Conservation (phyloP, 2,797 vertebrate genomes). For the Notolepis coatsorum region DNA sequence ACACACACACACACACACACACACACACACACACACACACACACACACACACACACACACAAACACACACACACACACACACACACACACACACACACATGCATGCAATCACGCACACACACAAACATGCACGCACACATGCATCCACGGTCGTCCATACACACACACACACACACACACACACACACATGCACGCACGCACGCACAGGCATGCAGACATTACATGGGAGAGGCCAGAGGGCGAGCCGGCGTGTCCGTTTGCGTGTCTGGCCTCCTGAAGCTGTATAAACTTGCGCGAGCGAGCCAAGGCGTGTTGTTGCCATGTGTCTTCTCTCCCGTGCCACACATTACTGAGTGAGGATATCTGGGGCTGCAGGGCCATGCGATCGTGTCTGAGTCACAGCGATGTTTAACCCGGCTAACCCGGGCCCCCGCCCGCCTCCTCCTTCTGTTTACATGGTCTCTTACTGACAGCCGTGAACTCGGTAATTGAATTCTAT, state of each 20-base stretch:
- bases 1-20: slow-evolving; percentile 30
- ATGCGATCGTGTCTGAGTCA: slow-evolving; percentile 42
- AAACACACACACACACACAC: slow-evolving; percentile 34
- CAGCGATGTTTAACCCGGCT: slow-evolving; percentile 46
- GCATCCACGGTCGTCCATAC: too few relatives aligned
- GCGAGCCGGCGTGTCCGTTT: slow-evolving; percentile 52
- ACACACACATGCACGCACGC: slow-evolving; percentile 26
- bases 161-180: slow-evolving; percentile 28
- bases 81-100: slow-evolving; percentile 20
- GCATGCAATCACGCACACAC: slow-evolving; percentile 32
- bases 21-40: slow-evolving; percentile 13
- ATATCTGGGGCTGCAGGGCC: slow-evolving; percentile 51
- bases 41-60: slow-evolving; percentile 38
- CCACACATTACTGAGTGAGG: slow-evolving; percentile 67
- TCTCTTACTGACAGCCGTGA: slow-evolving; percentile 53
- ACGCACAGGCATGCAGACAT: slow-evolving; percentile 33
- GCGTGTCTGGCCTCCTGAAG: slow-evolving; percentile 69
- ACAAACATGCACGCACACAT: slow-evolving; percentile 7
- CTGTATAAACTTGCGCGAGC: slow-evolving; percentile 49
- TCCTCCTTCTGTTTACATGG: slow-evolving; percentile 57
- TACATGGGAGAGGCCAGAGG: slow-evolving; percentile 24
- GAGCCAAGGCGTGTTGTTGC: slow-evolving; percentile 60
- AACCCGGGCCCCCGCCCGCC: slow-evolving; percentile 39
- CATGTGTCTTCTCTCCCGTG: slow-evolving; percentile 69
- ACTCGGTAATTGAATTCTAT: slow-evolving; percentile 52